phyloP scores from a whole-genome alignment of 2,113 vertebrate genomes.

The Rhynchopsitta pachyrhyncha region DNA sequence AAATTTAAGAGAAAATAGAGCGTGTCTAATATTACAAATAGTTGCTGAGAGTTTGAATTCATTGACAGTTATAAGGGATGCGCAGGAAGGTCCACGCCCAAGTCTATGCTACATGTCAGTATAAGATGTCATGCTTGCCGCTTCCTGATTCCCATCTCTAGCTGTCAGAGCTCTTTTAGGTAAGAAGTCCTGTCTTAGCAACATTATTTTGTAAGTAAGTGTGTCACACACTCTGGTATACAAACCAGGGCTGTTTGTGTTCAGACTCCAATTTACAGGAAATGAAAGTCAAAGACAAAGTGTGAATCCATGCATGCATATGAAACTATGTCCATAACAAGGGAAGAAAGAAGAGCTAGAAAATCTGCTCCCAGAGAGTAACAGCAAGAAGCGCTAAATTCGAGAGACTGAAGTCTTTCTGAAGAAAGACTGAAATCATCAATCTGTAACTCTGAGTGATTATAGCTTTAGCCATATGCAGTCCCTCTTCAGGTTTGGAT shows the following conservation, averaged over 20 bases:
- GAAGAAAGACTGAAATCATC: neutral
- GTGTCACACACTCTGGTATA: neutral
- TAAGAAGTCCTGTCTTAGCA: neutral
- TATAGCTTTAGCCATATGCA: neutral
- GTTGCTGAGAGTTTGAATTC: neutral
- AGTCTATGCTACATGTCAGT: neutral
- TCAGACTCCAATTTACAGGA: neutral
- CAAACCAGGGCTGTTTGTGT: neutral
- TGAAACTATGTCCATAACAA: neutral
- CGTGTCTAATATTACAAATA: neutral
- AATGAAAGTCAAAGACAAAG: neutral
- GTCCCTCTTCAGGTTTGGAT: neutral
- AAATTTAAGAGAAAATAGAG: neutral
- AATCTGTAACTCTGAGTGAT: neutral
- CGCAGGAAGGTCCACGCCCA: neutral
- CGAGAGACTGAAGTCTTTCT: neutral
- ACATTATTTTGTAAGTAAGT: neutral
- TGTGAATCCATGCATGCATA: neutral
- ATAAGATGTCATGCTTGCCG: neutral
- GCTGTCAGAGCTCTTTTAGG: neutral
- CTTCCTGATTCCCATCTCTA: neutral
- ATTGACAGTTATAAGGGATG: neutral
- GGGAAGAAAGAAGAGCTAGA: neutral
- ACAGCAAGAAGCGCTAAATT: neutral
- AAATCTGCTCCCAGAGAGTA: neutral